Evolutionary conservation across 2,797 vertebrate species (phyloP), one percentile per base, ranked within the genome.

Genomic region (Gastrophryne carolinensis): DNA sequence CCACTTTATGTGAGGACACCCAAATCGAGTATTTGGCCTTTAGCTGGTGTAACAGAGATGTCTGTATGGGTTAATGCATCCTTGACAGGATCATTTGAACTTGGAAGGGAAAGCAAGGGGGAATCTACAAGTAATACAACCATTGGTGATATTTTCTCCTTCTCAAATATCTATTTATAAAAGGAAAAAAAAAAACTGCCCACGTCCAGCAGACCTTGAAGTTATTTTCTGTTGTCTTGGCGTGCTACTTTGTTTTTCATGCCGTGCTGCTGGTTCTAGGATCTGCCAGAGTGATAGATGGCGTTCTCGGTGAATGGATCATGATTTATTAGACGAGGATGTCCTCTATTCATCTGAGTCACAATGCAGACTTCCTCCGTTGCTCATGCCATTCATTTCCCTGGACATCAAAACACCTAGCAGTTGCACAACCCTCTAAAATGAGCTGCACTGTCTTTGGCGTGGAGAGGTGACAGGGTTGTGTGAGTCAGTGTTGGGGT

Each of bases 291-390:
- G 21, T 77, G 66, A 77, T 77, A 49, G 58, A 77, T 71, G 58
- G 50, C 27, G 54, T 63, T 70, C 58, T 70, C n/a, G 65, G 32
- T 56, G 61, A 63, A 54, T 44, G 30, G 66, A 27, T 34, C 32
- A 77, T 77, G 74, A 70, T 71, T 77, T 77, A 77, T 70, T 56
- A 30, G 27, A 29, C 23, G 37, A 64, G 74, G 74, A 77, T 71
- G 58, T 32, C 62, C 47, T 70, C 58, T 63, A 67, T 61, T 77
- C 49, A 71, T 71, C 39, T 44, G 74, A 71, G 74, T 77, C 74
- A 77, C 74, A 19, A 27, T 71, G 58, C 66, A 77, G 74, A 71
- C 58, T 56, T 77, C 60, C 74, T 70, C 32, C 35, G 21, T 11
- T 47, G 30, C 58, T 63, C 39, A 52, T 72, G 57, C 52, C 44